Evolutionary conservation across 2,797 vertebrate species (phyloP).

Genomic region (Toxotes lorentzi): DNA sequence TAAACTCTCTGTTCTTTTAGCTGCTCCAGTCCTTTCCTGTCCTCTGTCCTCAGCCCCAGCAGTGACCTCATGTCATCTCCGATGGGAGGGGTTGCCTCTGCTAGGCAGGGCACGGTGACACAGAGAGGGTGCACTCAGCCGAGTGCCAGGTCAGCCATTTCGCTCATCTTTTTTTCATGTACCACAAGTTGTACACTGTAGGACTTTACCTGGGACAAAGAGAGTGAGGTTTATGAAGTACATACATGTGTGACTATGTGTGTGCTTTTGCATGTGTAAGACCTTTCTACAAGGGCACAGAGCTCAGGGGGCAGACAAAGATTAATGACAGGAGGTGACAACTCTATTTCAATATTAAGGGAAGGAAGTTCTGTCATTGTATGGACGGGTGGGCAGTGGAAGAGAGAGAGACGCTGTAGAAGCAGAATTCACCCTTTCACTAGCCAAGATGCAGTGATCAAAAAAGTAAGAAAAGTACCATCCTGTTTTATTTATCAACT

Average conservation of each 20-base stretch:
- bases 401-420: constrained; percentile 2
- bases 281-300: constrained; percentile 63
- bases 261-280: constrained; percentile 13
- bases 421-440: constrained; percentile 13
- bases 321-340: constrained; percentile 75
- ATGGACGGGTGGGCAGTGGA: constrained; percentile 13
- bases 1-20: constrained; percentile 12
- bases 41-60: constrained; percentile 30
- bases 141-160: constrained; percentile 59
- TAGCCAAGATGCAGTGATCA: constrained; percentile 23
- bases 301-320: constrained; percentile 64
- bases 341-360: constrained; percentile 68
- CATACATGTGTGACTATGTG: neutral
- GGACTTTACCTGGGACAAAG: constrained; percentile 33
- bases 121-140: constrained; percentile 25
- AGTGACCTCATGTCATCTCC: constrained; percentile 52
- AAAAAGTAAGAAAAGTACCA: constrained; percentile 6
- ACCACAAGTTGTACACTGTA: constrained; percentile 41
- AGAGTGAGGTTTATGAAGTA: neutral
- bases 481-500: constrained; percentile 40
- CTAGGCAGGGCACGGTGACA: constrained; percentile 26
- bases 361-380: constrained; percentile 48
- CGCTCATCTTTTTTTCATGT: constrained; percentile 71
- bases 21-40: constrained; percentile 43
- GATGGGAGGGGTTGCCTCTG: constrained; percentile 49